Evolutionary conservation across 2,888 invertebrate genomes (phyloP), one percentile per base, ranked within the genome.

Genomic region (Macrophya alboannulata): DNA sequence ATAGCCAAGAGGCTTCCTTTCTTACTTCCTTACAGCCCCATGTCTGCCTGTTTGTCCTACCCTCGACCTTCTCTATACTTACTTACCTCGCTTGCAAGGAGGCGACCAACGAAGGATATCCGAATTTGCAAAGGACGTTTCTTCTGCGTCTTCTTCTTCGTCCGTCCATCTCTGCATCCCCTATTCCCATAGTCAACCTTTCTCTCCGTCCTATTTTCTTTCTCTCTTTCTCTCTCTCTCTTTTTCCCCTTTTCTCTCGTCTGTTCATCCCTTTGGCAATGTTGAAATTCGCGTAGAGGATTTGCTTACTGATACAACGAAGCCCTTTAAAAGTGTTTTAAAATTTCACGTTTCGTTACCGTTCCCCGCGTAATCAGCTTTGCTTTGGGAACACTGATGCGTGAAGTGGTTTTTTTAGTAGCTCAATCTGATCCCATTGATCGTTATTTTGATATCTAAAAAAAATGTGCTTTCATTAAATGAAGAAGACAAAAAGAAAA

Each of bases 321-420:
- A 31, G 76, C 31, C 51, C 77, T 77, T 77, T 77, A 55, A 77
- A 37, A 77, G 55, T 77, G 77, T 77, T 77, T 77, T 55, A 51
- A 25, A 77, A 55, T 77, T 77, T 48, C 77, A 77, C 77, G 77
- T 77, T 77, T 55, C 77, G 77, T 77, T 77, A 55, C 43, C 72
- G 43, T 77, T 55, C 51, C 37, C 21, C 31, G 17, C 77, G 48
- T 77, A 74, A 74, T 74, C 72, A 74, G 72, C 51, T 77, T 55
- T 37, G n/a, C 77, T 55, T 77, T 31, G 55, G 9, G 48, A 77
- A 51, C 48, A 77, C 17, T 45, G 72, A 74, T 74, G 72, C 72
- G 72, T 74, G 72, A 74, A 74, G 72, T 74, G 72, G 72, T 45
- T 74, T 74, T 45, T 74, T 74, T 10, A 21, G 72, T 74, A 74